These are phyloP conservation scores for Coecobrya sp. DNA, from an alignment of 2,888 invertebrate genomes.

Conservation along the genomic window DNA sequence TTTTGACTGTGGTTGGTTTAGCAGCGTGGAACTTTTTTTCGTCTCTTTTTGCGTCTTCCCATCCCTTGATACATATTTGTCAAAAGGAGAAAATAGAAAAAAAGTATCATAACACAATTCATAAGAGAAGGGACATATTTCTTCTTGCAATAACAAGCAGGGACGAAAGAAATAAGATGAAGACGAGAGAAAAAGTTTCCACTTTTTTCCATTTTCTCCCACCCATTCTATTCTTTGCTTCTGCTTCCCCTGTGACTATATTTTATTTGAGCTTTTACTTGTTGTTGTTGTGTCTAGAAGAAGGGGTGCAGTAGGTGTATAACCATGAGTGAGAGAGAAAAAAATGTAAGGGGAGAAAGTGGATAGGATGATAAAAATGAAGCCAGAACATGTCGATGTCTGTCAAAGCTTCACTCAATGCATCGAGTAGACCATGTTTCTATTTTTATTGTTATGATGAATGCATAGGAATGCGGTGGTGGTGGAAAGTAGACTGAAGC, in stretches of 20 bases:
- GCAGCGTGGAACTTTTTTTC: constrained; percentile 48
- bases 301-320: not conserved
- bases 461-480: constrained; percentile 55
- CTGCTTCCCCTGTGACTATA: constrained; percentile 25
- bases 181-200: constrained; percentile 47
- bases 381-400: constrained; percentile 34
- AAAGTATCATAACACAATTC: constrained; percentile 76
- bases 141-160: constrained; percentile 66
- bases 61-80: constrained; percentile 76
- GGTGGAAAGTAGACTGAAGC: not conserved
- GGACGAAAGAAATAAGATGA: not conserved
- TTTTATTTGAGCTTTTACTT: constrained; percentile 21
- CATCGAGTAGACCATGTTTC: constrained; percentile 25
- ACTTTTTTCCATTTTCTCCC: not conserved
- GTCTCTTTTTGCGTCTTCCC: not conserved
- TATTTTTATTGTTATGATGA: constrained; percentile 72
- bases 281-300: not conserved
- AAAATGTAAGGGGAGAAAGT: not conserved
- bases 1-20: not conserved
- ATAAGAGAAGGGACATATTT: constrained; percentile 53
- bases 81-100: constrained; percentile 61
- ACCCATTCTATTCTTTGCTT: constrained; percentile 38
- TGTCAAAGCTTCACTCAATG: constrained; percentile 50
- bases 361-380: constrained; percentile 32
- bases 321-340: not conserved